These are phyloP conservation scores for Acanthurus tractus DNA, from an alignment of 2,797 vertebrate genomes.

Conservation along the genomic window DNA sequence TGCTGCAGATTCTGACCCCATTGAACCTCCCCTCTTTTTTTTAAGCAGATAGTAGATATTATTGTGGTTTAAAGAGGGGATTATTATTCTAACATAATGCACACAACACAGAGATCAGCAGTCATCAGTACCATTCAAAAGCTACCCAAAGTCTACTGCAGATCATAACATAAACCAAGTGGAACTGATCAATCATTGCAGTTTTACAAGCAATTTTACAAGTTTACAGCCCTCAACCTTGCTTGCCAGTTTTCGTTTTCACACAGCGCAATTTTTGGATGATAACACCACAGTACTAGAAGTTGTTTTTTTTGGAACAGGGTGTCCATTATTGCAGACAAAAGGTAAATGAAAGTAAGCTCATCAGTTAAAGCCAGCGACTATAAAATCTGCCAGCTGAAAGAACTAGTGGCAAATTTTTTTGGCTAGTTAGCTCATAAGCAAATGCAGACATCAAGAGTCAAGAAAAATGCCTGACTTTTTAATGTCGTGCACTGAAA, in stretches of 20 bases:
- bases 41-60: too few relatives aligned
- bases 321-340: neutral
- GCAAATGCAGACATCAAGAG: neutral
- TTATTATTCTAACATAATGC: constrained; percentile 13
- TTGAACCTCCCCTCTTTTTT: too few relatives aligned
- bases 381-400: neutral
- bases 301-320: neutral
- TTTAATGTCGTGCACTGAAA: neutral
- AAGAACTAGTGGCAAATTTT: neutral
- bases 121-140: neutral
- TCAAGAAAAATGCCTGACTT: neutral
- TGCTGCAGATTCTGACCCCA: too few relatives aligned
- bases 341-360: neutral
- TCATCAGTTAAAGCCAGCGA: neutral
- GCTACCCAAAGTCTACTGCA: constrained; percentile 1
- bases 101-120: constrained; percentile 1
- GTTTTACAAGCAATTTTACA: too few relatives aligned
- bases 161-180: too few relatives aligned
- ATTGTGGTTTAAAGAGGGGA: neutral
- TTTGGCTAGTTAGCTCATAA: neutral
- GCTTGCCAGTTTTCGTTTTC: too few relatives aligned
- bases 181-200: too few relatives aligned
- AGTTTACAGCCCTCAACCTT: too few relatives aligned
- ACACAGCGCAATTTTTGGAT: too few relatives aligned
- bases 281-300: too few relatives aligned